These are phyloP conservation scores for Subacronicta megacephala DNA, from an alignment of 2,888 invertebrate species.

Conservation along the genomic window DNA sequence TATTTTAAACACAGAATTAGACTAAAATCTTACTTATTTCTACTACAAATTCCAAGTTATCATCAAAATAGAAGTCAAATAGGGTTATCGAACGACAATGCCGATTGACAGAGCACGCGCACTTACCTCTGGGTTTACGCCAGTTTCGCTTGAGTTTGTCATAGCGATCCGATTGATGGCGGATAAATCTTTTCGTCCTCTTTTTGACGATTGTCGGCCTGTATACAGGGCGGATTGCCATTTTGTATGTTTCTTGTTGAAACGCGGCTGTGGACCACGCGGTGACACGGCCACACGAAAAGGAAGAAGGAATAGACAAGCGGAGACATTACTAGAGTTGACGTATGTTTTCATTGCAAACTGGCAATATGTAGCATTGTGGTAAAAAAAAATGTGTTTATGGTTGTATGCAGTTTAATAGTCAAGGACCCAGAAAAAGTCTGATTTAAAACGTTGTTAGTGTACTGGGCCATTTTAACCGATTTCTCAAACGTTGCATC, in stretches of 20 bases:
- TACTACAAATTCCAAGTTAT: not conserved
- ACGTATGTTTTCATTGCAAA: constrained; percentile 68
- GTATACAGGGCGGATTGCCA: constrained; percentile 97
- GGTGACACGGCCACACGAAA: constrained; percentile 89
- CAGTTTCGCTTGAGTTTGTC: constrained; percentile 98
- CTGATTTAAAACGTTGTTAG: too few species aligned
- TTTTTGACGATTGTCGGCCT: constrained; percentile 98
- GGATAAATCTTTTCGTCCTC: constrained; percentile 99
- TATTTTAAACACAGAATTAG: not conserved
- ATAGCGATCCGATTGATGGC: constrained; percentile 99
- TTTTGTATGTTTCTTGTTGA: constrained; percentile 88
- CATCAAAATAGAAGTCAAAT: constrained; percentile 9
- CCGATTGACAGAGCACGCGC: constrained; percentile 39
- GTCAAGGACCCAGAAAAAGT: too few species aligned
- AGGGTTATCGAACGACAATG: constrained; percentile 36
- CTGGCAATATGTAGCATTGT: constrained; percentile 1
- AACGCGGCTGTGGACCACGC: constrained; percentile 87
- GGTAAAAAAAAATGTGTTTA: constrained; percentile 39
- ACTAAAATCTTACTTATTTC: not conserved
- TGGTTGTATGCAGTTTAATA: constrained; percentile 22
- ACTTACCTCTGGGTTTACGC: constrained; percentile 98
- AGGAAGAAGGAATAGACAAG: constrained; percentile 86
- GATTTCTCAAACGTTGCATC: too few species aligned
- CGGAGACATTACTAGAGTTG: constrained; percentile 75
- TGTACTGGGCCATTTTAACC: too few species aligned